Percentiles rank a stretch among this genome's conserved stretches.
Conservation (phyloP, 2,113 vertebrate species). For the Daphoenositta chrysoptera region DNA sequence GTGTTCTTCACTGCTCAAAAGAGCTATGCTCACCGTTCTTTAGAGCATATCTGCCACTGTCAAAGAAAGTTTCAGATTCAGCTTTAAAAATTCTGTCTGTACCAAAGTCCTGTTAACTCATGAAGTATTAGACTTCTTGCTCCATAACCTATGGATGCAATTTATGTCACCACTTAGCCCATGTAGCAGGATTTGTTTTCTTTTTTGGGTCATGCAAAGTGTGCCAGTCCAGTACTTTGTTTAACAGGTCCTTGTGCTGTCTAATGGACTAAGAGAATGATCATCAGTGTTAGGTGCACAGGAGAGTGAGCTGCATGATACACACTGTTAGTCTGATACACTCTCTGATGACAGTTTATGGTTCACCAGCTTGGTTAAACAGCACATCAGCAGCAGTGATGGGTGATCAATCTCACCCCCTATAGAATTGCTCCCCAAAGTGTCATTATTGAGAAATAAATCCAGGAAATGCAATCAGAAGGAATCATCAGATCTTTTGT, state of each 20-base stretch:
- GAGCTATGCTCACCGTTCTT: not conserved
- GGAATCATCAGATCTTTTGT: conserved; percentile 26
- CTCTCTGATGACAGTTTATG: conserved; percentile 71
- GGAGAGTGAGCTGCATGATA: conserved; percentile 48
- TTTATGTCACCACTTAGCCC: not conserved
- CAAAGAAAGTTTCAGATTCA: not conserved
- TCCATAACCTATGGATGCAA: not conserved
- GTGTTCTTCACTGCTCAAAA: not conserved
- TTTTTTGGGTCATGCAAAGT: not conserved
- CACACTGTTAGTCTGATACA: conserved; percentile 72
- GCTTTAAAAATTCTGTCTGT: not conserved
- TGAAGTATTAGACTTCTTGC: not conserved
- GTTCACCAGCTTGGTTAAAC: conserved; percentile 75
- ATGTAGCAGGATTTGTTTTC: not conserved
- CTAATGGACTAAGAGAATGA: conserved; percentile 65
- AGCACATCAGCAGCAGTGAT: conserved; percentile 72
- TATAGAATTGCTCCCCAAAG: conserved; percentile 69
- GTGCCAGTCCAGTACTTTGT: not conserved
- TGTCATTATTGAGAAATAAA: conserved; percentile 70
- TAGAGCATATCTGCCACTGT: not conserved
- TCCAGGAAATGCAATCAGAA: conserved; percentile 57
- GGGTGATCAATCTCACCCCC: conserved; percentile 77
- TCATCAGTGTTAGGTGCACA: conserved; percentile 52
- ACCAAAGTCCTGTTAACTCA: not conserved
- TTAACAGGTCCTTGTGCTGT: conserved; percentile 49